Base-by-base conservation (phyloP, 2,797 vertebrate species). In the Oreortyx pictus region DNA sequence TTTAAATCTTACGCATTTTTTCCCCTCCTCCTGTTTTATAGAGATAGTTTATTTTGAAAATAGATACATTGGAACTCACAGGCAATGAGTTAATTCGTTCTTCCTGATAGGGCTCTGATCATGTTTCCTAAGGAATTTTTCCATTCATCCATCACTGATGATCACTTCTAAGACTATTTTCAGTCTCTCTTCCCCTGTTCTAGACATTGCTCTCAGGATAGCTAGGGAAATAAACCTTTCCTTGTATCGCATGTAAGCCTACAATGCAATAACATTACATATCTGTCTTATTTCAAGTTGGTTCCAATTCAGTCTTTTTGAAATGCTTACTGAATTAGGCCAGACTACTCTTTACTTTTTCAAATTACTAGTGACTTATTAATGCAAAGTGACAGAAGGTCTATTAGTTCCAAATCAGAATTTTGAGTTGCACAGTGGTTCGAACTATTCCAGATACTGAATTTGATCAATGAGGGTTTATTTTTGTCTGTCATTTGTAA, bases 281-380 rank as follows among this genome's bases (percentile, higher is more conserved):
- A 73, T 8, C 33, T 8, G 8, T 57, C 65, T 89, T 87, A 92
- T 65, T 50, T 95, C 62, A 93, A 96, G 81, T 60, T n/a, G 13
- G 81, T 90, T 86, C 66, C 91, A 95, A 95, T 82, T 93, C 75
- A 67, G 47, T 3, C 79, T 81, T 95, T 95, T 93, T 88, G 27
- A 73, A 94, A 91, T 83, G 22, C 71, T 67, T 78, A 84, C 78
- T 89, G 92, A 95, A 56, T 33, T 59, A 64, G 61, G 14, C 27
- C 13, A 43, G 39, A 31, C 27, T 33, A 22, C 27, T 4, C 79
- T 91, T 91, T 92, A 77, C 78, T 91, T 96, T 93, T 88, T 79
- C 33, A 74, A 95, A 91, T 81, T 27, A 75, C 66, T 71, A 86
- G 74, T 90, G 92, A 95, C 54, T 90, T 84, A 43, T n/a, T 65